Evolutionary conservation across 2,113 vertebrate genomes (phyloP).

Genomic region (Glaucidium brasilianum): DNA sequence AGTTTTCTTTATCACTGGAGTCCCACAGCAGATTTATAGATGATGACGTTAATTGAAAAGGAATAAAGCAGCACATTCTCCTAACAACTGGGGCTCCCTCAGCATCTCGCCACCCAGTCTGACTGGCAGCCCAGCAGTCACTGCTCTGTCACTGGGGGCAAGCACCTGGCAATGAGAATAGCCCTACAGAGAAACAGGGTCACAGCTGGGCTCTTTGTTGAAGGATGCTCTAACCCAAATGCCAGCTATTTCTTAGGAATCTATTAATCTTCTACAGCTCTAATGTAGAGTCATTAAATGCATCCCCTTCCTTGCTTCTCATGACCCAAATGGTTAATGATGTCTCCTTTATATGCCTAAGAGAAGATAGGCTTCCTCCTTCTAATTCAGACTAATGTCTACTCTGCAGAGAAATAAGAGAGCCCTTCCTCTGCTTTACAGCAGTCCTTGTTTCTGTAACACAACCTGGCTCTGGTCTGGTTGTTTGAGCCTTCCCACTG

Average conservation of each 20-base stretch:
- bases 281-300: background rate
- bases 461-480: background rate
- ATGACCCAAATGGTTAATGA: background rate
- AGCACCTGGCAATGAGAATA: slow-evolving; percentile 21
- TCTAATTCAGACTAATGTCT: background rate
- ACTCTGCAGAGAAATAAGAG: background rate
- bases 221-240: background rate
- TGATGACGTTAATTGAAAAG: background rate
- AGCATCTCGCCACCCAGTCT: background rate
- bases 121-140: background rate
- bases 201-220: slow-evolving; percentile 26
- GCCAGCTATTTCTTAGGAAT: background rate
- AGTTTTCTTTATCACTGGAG: background rate
- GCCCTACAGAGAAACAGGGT: background rate
- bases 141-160: background rate
- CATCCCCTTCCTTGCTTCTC: background rate
- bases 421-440: background rate
- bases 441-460: background rate
- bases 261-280: background rate
- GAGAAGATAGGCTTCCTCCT: background rate
- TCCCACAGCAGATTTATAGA: slow-evolving; percentile 5
- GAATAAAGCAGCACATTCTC: slow-evolving; percentile 36
- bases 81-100: background rate
- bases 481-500: background rate
- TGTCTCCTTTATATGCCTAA: background rate